A percentile compares a stretch with the other conserved stretches of the same genome.
These are phyloP conservation scores for Drosophila bipectinata DNA, from an alignment of 1,140 invertebrate genomes.

Conservation along the genomic window DNA sequence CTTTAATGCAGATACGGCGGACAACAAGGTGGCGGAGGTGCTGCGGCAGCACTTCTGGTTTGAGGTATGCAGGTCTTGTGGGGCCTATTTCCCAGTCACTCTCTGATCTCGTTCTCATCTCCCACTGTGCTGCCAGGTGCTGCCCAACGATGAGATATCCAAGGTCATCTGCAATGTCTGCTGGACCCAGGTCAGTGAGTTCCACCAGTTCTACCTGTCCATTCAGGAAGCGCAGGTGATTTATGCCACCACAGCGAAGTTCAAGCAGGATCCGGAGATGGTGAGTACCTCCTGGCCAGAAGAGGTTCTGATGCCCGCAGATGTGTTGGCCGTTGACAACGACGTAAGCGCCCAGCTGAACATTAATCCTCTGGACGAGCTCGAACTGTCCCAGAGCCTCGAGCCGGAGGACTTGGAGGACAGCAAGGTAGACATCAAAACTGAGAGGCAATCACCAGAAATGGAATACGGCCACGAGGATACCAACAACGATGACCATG, in stretches of 20 bases:
- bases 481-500: slow-evolving; percentile 22
- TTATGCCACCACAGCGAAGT: slow-evolving; percentile 61
- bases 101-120: not conserved
- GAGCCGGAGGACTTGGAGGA: slow-evolving; percentile 28
- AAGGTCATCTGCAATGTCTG: slow-evolving; percentile 75
- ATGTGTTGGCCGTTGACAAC: slow-evolving; percentile 60
- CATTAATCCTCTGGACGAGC: slow-evolving; percentile 65
- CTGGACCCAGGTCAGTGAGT: slow-evolving; percentile 77
- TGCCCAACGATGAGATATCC: slow-evolving; percentile 68
- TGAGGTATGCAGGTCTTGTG: slow-evolving; percentile 49
- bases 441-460: slow-evolving; percentile 56
- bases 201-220: slow-evolving; percentile 77
- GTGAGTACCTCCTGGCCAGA: slow-evolving; percentile 60
- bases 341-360: slow-evolving; percentile 47
- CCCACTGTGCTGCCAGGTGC: slow-evolving; percentile 30
- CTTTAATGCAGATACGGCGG: slow-evolving; percentile 46
- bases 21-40: slow-evolving; percentile 63
- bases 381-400: slow-evolving; percentile 44
- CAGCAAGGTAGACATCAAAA: slow-evolving; percentile 56
- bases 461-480: slow-evolving; percentile 26
- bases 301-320: slow-evolving; percentile 64
- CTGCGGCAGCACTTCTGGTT: slow-evolving; percentile 79
- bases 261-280: slow-evolving; percentile 62
- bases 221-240: slow-evolving; percentile 74
- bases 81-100: not conserved